Percentiles rank a stretch among this genome's conserved stretches.
Evolutionary conservation across 2,888 invertebrate genomes (phyloP).

Genomic region (Synanthedon vespiformis): DNA sequence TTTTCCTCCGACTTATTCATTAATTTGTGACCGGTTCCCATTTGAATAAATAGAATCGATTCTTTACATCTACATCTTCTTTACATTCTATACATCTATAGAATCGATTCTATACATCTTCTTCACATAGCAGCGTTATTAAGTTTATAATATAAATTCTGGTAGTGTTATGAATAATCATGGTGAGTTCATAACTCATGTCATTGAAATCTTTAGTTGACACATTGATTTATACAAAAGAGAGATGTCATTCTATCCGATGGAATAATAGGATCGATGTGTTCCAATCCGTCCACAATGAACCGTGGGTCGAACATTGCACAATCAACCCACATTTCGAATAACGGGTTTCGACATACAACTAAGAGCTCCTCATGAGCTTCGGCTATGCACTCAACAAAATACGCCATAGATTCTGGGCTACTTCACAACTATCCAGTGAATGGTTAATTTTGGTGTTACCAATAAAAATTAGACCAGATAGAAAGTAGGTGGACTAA

Average conservation of each 20-base stretch:
- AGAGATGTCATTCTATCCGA: constrained; percentile 20
- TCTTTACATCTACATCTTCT: constrained; percentile 6
- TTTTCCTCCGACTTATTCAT: constrained; percentile 9
- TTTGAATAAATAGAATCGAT: constrained; percentile 14
- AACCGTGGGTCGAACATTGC: constrained; percentile 48
- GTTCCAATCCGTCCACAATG: constrained; percentile 45
- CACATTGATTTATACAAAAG: constrained; percentile 29
- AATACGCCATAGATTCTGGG: too few relatives aligned
- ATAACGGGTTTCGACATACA: constrained; percentile 38
- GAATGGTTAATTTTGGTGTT: neutral
- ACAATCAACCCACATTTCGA: constrained; percentile 33
- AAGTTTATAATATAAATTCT: neutral
- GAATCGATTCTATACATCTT: constrained; percentile 12
- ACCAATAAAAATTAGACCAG: constrained; percentile 8
- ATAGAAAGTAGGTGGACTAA: constrained; percentile 29
- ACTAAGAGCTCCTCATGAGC: constrained; percentile 16
- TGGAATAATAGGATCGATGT: constrained; percentile 41
- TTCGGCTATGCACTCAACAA: constrained; percentile 1
- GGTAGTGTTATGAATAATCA: neutral
- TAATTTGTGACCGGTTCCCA: constrained; percentile 7
- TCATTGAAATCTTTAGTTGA: constrained; percentile 7
- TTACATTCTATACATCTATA: too few relatives aligned
- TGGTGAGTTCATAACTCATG: constrained; percentile 5
- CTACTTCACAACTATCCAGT: too few relatives aligned
- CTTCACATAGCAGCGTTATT: neutral